phyloP scores from a whole-genome alignment of 2,113 vertebrate species.

The Capreolus pygargus region DNA sequence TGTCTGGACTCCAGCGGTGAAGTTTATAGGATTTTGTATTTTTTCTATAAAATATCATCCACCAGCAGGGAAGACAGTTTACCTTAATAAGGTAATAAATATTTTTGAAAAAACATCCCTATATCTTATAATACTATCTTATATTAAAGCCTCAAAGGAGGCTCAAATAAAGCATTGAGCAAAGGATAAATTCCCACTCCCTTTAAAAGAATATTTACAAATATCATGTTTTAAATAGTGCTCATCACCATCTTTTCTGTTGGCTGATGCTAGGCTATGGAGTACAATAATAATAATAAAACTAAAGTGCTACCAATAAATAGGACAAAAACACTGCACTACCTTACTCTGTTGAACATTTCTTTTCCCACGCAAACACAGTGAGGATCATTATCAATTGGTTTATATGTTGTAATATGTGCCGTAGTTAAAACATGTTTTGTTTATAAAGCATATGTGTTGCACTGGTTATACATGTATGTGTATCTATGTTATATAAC shows the following conservation, averaged over 20 bases:
- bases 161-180: slow-evolving; percentile 11
- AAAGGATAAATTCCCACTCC: not conserved
- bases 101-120: slow-evolving; percentile 56
- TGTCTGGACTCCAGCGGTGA: slow-evolving; percentile 56
- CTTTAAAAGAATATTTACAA: not conserved
- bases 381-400: not conserved
- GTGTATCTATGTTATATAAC: not conserved
- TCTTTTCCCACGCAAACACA: not conserved
- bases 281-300: not conserved
- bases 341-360: not conserved
- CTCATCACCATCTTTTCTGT: not conserved
- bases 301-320: not conserved
- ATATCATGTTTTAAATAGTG: not conserved
- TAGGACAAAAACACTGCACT: not conserved
- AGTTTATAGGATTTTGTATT: slow-evolving; percentile 65
- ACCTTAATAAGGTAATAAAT: slow-evolving; percentile 76
- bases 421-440: not conserved
- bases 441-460: not conserved
- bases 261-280: not conserved
- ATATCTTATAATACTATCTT: slow-evolving; percentile 40
- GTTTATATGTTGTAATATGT: not conserved
- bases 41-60: slow-evolving; percentile 67
- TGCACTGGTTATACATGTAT: not conserved
- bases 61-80: slow-evolving; percentile 66
- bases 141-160: slow-evolving; percentile 48